Evolutionary conservation across 64 coral and sea anemone genomes (phyloP), one percentile per base, ranked within the genome.

Genomic region (Montipora sp.): DNA sequence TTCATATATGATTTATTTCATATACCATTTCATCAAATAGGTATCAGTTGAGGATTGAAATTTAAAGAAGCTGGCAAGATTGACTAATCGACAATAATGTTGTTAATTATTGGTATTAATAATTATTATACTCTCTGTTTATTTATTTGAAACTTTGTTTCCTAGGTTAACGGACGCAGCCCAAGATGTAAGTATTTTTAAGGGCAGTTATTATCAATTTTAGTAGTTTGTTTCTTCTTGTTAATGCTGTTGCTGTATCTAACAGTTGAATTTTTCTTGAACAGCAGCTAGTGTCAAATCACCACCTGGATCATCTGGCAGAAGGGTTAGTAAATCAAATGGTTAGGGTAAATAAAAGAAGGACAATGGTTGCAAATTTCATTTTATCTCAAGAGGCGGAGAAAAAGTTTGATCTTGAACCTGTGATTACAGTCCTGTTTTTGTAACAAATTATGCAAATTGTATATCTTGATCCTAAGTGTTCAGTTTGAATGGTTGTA

Each of bases 91-190:
- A 36, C 3, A 55, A 7, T 55, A 10, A 55, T 55, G 5, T 63
- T 63, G 14, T 63, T 14, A 63, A 57, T 57, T 57, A 57, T 57
- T 14, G 8, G 10, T 55, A 10, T 10, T 7, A 7, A 55, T 55
- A 63, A 12, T 12, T 14, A 14, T 36, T 36, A 36, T 36, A 36
- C 36, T 36, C 36, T 36, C 36, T 63, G 14, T 63, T 4, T 63
- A 63, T 63, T 63, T 63, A 14, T 63, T 63, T 63, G 60, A 55
- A 55, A 55, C 51, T 55, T 55, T 55, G 51, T 51, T n/a, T 73
- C 93, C n/a, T 51, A 96, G 95, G 73, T 90, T 18, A 96, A 94
- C 94, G 95, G 95, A 83, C 82, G 88, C 71, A 91, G 88, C 18
- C 83, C 95, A 90, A 94, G 81, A 94, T 79, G 95, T 96, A 93